Evolutionary conservation across 2,113 vertebrate species (phyloP).

Genomic region (Axis porcinus): DNA sequence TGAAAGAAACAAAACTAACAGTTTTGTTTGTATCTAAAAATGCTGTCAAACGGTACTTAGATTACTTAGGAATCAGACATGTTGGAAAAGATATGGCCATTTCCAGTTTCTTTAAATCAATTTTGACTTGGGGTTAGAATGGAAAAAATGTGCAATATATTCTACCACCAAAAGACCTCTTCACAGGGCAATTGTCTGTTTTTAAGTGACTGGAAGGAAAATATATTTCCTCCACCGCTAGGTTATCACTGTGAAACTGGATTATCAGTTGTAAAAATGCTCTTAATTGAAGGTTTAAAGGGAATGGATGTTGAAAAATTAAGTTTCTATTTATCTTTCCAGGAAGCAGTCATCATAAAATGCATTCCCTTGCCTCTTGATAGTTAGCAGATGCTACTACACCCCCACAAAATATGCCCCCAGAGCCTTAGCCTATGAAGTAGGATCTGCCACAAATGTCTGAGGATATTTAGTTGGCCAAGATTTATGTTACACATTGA

Average conservation of each 20-base stretch:
- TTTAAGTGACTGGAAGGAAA: background rate
- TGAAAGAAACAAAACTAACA: background rate
- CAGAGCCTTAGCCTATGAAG: background rate
- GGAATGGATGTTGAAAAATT: conserved; percentile 43
- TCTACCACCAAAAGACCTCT: background rate
- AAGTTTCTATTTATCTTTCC: conserved; percentile 34
- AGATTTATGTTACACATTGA: conserved; percentile 49
- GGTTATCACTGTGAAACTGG: conserved; percentile 31
- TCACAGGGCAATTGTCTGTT: background rate
- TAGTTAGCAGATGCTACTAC: conserved; percentile 57
- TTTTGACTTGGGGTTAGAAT: background rate
- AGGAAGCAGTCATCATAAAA: conserved; percentile 57
- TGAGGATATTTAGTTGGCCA: conserved; percentile 52
- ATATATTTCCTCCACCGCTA: background rate
- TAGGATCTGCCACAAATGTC: conserved; percentile 38
- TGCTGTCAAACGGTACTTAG: background rate
- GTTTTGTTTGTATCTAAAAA: background rate
- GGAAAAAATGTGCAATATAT: background rate
- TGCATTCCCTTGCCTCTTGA: conserved; percentile 31
- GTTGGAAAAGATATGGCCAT: background rate
- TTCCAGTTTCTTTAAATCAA: background rate
- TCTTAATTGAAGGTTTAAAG: conserved; percentile 48
- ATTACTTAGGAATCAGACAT: background rate
- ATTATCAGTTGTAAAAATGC: conserved; percentile 21
- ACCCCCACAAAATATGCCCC: background rate